Evolutionary conservation across 2,797 vertebrate species (phyloP), one percentile per base, ranked within the genome.

Genomic region (Coreius guichenoti): DNA sequence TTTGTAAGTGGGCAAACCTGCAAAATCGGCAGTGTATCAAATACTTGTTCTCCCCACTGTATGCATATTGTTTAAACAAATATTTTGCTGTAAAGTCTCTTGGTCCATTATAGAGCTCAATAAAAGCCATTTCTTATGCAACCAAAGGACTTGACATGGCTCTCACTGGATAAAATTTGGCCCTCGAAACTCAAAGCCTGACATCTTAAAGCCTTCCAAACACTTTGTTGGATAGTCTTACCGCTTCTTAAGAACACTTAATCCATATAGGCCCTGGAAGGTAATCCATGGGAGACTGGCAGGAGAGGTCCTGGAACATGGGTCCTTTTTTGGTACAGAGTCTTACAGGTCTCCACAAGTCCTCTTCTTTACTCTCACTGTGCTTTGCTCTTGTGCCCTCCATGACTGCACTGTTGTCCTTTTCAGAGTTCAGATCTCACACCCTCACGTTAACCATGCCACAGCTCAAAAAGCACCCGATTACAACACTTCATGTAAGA

Each of bases 201-300:
- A 84, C 63, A 78, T 88, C 56, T 70, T 87, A 88, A 90, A 93
- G 84, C 86, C 89, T 88, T 86, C 86, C 82, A 86, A 91, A 89
- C 80, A 75, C 63, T 84, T 88, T 89, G 87, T 83, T 82, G 67
- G 90, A 86, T 91, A 91, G 75, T 75, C 78, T 92, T 91, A 90
- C 88, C 63, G 39, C 49, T 86, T 84, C 81, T 84, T 85, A 89
- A 88, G 86, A 85, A 87, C 73, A 74, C 63, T 88, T 89, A 90
- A 85, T 91, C 91, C 79, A 78, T 69, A 49, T 29, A 54, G 87
- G 78, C 89, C 68, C 43, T 43, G 51, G 16, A 70, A 81, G 82
- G 43, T 90, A 92, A 92, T 91, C 90, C 91, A 85, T 69, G 58
- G 88, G 87, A 90, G 89, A 88, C 83, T 88, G 79, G 86, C 68